These are phyloP conservation scores for Zingel zingel DNA, from an alignment of 2,113 vertebrate genomes.

Conservation along the genomic window DNA sequence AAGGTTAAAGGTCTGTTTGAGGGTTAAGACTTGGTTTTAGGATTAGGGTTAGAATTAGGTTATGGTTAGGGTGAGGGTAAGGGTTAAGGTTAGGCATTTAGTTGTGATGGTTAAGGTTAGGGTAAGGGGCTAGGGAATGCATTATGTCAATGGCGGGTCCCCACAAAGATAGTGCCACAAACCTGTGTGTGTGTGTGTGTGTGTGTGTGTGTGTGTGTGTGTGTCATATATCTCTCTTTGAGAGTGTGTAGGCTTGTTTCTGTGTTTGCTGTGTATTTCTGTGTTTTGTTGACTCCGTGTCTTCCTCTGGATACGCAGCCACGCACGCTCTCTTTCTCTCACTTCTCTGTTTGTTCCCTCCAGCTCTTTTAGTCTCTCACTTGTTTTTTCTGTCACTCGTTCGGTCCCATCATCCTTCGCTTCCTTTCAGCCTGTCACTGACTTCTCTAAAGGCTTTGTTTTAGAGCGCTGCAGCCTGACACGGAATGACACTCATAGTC, in stretches of 20 bases:
- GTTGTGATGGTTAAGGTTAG: too few relatives aligned
- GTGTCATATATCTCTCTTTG: background rate
- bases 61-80: too few relatives aligned
- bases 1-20: too few relatives aligned
- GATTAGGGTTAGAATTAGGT: too few relatives aligned
- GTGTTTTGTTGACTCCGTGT: background rate
- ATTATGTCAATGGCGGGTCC: too few relatives aligned
- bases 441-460: constrained; percentile 59
- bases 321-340: constrained; percentile 26
- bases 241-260: background rate
- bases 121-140: too few relatives aligned
- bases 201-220: constrained; percentile 3
- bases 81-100: too few relatives aligned
- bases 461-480: constrained; percentile 58
- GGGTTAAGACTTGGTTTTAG: too few relatives aligned
- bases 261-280: background rate
- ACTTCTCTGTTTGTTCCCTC: constrained; percentile 27
- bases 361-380: constrained; percentile 44
- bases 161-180: too few relatives aligned
- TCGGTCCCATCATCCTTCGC: constrained; percentile 55
- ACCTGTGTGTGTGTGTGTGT: constrained; percentile 1
- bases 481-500: constrained; percentile 57
- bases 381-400: constrained; percentile 50
- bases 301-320: constrained; percentile 3
- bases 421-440: constrained; percentile 51